These are phyloP conservation scores for Potamarius usumacintae DNA, from an alignment of 2,113 vertebrate species.

Conservation along the genomic window DNA sequence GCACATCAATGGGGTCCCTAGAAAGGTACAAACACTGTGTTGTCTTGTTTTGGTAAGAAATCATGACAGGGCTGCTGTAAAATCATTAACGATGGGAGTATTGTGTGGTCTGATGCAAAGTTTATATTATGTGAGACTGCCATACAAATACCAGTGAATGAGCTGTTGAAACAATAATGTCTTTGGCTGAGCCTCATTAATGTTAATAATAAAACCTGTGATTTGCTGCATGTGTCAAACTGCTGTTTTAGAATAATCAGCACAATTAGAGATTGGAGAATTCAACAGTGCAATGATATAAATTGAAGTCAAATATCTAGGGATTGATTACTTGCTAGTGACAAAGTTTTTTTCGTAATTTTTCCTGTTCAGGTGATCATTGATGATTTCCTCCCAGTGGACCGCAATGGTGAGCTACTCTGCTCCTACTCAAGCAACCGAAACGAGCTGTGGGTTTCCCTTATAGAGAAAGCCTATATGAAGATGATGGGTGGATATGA, in stretches of 20 bases:
- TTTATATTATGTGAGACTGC: neutral
- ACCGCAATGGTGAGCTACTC: conserved; percentile 90
- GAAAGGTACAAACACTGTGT: conserved; percentile 79
- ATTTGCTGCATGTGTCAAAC: neutral
- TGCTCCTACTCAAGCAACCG: conserved; percentile 98
- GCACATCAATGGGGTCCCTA: conserved; percentile 95
- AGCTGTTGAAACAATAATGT: neutral
- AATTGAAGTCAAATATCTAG: neutral
- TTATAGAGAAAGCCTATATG: conserved; percentile 99
- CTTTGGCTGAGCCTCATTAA: neutral
- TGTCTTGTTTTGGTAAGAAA: neutral
- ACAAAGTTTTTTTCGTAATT: neutral
- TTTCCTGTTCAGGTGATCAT: conserved; percentile 85
- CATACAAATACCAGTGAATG: neutral
- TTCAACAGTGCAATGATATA: neutral
- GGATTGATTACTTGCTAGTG: neutral
- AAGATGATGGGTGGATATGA: conserved; percentile 99
- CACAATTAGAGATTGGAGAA: neutral
- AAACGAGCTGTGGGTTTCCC: conserved; percentile 96
- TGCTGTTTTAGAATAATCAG: neutral
- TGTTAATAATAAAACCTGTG: neutral
- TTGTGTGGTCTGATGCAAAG: neutral
- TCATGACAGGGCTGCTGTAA: neutral
- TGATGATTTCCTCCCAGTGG: conserved; percentile 92
- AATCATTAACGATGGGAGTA: neutral